A percentile compares a stretch with the other conserved stretches of the same genome.
Conservation (phyloP, 2,888 invertebrate species). For the Acrobasis consociella region DNA sequence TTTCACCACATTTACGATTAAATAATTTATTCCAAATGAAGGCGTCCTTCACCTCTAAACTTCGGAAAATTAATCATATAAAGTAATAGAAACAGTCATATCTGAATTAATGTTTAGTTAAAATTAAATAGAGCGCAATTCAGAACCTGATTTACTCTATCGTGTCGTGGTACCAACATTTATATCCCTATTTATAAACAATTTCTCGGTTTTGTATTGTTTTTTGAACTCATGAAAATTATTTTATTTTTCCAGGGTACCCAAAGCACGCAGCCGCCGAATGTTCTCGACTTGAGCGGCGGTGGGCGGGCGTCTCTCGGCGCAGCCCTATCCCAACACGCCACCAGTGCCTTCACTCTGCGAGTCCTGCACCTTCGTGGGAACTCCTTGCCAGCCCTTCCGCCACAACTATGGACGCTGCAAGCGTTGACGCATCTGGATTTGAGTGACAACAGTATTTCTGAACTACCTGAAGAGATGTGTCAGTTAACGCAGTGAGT, state of each 20-base stretch:
- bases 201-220: no score
- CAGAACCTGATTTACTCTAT: no score
- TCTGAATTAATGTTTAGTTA: no score
- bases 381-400: slow-evolving; percentile 84
- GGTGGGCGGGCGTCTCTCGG: slow-evolving; percentile 63
- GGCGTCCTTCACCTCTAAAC: no score
- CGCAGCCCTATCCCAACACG: slow-evolving; percentile 62
- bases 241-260: slow-evolving; percentile 56
- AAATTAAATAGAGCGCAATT: no score
- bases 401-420: slow-evolving; percentile 83
- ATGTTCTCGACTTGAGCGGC: slow-evolving; percentile 69
- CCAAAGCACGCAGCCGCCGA: slow-evolving; percentile 74
- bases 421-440: slow-evolving; percentile 85
- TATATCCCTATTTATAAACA: no score
- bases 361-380: slow-evolving; percentile 60
- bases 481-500: slow-evolving; percentile 73
- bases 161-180: no score
- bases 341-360: slow-evolving; percentile 61
- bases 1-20: no score
- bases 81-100: no score
- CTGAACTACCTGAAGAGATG: slow-evolving; percentile 85
- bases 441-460: slow-evolving; percentile 86
- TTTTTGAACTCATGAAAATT: neutral
- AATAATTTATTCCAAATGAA: no score
- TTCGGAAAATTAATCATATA: no score